Evolutionary conservation across 2,888 invertebrate species (phyloP).

Genomic region (Acleris holmiana): DNA sequence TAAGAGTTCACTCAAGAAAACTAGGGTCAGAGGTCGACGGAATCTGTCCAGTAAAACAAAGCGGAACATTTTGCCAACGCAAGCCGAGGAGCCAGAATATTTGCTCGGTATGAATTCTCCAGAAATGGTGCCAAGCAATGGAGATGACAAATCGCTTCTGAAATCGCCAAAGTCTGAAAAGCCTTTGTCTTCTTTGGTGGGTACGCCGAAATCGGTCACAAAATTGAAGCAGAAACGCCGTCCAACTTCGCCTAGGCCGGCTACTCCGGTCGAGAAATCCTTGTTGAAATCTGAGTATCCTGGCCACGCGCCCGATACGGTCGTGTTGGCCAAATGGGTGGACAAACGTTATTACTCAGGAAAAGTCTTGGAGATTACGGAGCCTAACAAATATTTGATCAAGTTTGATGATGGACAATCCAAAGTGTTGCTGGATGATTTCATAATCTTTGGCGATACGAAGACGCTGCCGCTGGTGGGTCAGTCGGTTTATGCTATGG

Average conservation of each 20-base stretch:
- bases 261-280: constrained; percentile 72
- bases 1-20: constrained; percentile 80
- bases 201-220: constrained; percentile 73
- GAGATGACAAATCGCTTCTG: constrained; percentile 60
- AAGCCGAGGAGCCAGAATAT: constrained; percentile 73
- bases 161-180: constrained; percentile 75
- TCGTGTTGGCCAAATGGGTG: constrained; percentile 87
- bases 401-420: constrained; percentile 86
- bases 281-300: constrained; percentile 66
- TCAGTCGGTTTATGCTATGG: constrained; percentile 82
- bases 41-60: constrained; percentile 74
- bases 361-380: constrained; percentile 81
- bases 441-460: constrained; percentile 83
- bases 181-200: constrained; percentile 60
- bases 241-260: constrained; percentile 73
- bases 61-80: constrained; percentile 72
- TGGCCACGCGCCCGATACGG: constrained; percentile 71
- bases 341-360: constrained; percentile 88
- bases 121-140: constrained; percentile 76
- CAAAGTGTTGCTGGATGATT: constrained; percentile 84
- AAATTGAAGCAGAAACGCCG: constrained; percentile 74
- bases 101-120: constrained; percentile 79
- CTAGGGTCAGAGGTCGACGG: constrained; percentile 72
- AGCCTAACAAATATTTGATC: constrained; percentile 85
- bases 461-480: constrained; percentile 80